phyloP scores from a whole-genome alignment of 2,888 invertebrate genomes.

The Netelia inedita region DNA sequence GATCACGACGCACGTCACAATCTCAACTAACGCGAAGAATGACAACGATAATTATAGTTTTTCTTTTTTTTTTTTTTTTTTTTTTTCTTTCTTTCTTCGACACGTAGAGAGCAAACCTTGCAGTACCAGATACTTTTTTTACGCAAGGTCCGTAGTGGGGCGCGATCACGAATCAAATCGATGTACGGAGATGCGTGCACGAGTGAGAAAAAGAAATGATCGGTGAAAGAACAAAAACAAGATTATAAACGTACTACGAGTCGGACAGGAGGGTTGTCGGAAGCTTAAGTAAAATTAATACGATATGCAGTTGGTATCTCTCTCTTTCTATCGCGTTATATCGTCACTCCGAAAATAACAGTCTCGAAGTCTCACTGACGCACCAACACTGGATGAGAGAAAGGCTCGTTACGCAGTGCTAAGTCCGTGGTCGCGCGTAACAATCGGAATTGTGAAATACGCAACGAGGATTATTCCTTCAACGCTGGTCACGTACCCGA shows the following conservation, averaged over 20 bases:
- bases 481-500: conserved; percentile 74
- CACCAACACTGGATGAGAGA: conserved; percentile 32
- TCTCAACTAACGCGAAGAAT: conserved; percentile 24
- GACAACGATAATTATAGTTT: conserved; percentile 42
- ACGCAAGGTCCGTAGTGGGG: conserved; percentile 33
- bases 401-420: conserved; percentile 41
- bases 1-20: conserved; percentile 68
- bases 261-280: neutral
- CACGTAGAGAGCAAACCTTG: conserved; percentile 36
- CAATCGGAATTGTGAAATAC: conserved; percentile 41
- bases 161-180: conserved; percentile 45
- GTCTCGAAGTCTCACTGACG: conserved; percentile 41
- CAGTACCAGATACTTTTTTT: conserved; percentile 7
- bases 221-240: conserved; percentile 7
- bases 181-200: neutral
- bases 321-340: conserved; percentile 32
- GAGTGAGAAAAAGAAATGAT: conserved; percentile 11
- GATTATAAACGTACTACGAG: neutral
- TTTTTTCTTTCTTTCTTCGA: conserved; percentile 12
- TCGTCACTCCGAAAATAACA: conserved; percentile 69
- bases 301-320: conserved; percentile 24
- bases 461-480: conserved; percentile 15
- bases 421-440: conserved; percentile 57
- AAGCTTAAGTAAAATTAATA: neutral
- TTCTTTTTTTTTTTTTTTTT: conserved; percentile 17